Base-by-base conservation (phyloP, 1,140 invertebrate genomes). In the Panulirus ornatus region DNA sequence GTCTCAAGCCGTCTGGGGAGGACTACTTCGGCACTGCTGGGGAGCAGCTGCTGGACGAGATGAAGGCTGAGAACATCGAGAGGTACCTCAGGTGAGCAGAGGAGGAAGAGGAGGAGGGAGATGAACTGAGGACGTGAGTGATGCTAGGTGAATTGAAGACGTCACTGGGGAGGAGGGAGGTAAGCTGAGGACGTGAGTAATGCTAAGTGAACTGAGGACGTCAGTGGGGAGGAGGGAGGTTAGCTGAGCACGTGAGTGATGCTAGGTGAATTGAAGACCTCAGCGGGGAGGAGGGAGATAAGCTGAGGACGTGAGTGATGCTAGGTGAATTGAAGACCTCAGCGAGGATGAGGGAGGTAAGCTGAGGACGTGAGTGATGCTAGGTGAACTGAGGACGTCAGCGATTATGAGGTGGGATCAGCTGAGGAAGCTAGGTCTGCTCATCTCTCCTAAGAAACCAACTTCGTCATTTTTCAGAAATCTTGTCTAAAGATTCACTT, bases 1-100 rank as follows among this genome's bases (percentile, higher is more conserved):
- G 40, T n/a, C 1, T 34, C 38, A 76, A 42, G 38, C 88, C 88
- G 3, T 83, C 30, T 8, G 88, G 79, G 0, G 38, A 63, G 0
- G 88, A 90, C 70, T 75, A 76, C 88, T 90, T 90, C 36, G 88
- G 88, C 16, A 27, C 42, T n/a, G 79, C 79, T 0, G 88, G 88
- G n/a, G 88, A 90, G 0, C 79, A 82, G 47, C 27, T 90, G 8
- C 0, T 90, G 0, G 3, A 71, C n/a, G 88, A 90, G 44, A 90
- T 90, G 88, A 75, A 83, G 22, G 79, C 88, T 0, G 42, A 58
- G 36, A 76, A 84, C 34, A 90, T 90, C 9, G 88, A 90, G 44
- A 36, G 38, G 3, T 51, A 90, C 38, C 66, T 90, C 11, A 90
- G 71, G 88, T 84, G 66, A 40, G 79, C 75, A 16, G 27, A 51